Conservation (phyloP, 2,113 vertebrate species). For the Melanerpes formicivorus region DNA sequence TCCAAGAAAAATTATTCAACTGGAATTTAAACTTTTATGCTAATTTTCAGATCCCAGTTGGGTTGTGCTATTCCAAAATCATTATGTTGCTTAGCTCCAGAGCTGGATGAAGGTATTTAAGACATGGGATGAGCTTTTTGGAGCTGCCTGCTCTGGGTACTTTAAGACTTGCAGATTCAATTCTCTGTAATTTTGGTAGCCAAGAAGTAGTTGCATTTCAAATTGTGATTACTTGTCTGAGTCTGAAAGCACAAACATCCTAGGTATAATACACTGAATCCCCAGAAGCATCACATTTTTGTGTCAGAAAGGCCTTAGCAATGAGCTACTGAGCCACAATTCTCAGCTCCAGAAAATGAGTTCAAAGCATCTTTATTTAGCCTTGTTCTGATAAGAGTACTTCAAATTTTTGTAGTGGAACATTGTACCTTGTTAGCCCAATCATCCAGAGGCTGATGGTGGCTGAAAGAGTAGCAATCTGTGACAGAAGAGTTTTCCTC, state of each 20-base stretch:
- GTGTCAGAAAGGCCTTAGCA: neutral
- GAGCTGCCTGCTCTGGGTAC: neutral
- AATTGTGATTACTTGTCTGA: neutral
- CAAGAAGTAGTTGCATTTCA: neutral
- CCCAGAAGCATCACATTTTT: neutral
- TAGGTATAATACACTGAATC: neutral
- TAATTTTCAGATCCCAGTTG: neutral
- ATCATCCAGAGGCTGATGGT: neutral
- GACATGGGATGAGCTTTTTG: neutral
- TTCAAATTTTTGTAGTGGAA: neutral
- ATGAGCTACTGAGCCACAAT: neutral
- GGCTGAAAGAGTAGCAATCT: neutral
- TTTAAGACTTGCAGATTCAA: neutral
- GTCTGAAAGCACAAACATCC: neutral
- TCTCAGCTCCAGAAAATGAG: neutral
- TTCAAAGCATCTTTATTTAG: neutral
- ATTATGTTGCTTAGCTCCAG: neutral
- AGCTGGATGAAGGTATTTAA: neutral
- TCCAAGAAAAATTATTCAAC: conserved; percentile 5
- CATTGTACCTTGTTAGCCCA: neutral
- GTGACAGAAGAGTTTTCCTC: neutral
- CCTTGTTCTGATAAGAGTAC: neutral
- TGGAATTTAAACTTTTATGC: neutral
- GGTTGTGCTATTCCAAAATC: neutral
- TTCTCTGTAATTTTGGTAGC: neutral